Evolutionary conservation across 2,113 vertebrate species (phyloP), one percentile per base, ranked within the genome.

Genomic region (Erinaceus europaeus): DNA sequence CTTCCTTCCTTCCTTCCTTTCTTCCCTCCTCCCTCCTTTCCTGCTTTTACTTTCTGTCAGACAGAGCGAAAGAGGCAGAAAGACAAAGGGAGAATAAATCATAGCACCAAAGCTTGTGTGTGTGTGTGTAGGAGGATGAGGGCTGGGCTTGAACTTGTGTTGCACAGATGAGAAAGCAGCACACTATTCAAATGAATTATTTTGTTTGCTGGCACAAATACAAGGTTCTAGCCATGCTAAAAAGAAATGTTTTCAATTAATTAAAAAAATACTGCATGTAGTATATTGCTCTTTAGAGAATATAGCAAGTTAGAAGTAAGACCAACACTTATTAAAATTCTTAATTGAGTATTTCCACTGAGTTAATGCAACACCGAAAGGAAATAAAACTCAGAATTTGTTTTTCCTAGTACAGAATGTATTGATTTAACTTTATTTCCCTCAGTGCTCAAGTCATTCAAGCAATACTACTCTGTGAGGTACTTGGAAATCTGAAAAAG

Each of bases 381-480:
- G 53, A 88, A 42, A 69, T 34, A 64, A 61, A 83, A 46, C 36
- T 72, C 68, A 23, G 48, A 20, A 55, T 61, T 65, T 52, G 27
- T 50, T 91, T 89, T n/a, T 53, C 6, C 23, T 57, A 57, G 14
- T 40, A 88, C 13, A 67, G 34, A 74, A 91, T 42, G 53, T 29
- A 65, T 46, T 78, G 65, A 92, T 90, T 91, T 82, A 84, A 69
- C 18, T 90, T 88, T n/a, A 64, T 74, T 76, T 6, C 40, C 46
- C 10, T 77, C 25, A 77, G 46, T 65, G 61, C 52, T 73, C 34
- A 65, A 59, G 40, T 87, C 65, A 73, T 0, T 61, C 65, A 91
- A 65, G 65, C 38, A 84, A 40, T 81, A 74, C 57, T 32, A 65
- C 6, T 46, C 20, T 79, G 9, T 65, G 29, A 59, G 38, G 48